Evolutionary conservation across 2,113 vertebrate genomes (phyloP).

Genomic region (Anthoscopus minutus): DNA sequence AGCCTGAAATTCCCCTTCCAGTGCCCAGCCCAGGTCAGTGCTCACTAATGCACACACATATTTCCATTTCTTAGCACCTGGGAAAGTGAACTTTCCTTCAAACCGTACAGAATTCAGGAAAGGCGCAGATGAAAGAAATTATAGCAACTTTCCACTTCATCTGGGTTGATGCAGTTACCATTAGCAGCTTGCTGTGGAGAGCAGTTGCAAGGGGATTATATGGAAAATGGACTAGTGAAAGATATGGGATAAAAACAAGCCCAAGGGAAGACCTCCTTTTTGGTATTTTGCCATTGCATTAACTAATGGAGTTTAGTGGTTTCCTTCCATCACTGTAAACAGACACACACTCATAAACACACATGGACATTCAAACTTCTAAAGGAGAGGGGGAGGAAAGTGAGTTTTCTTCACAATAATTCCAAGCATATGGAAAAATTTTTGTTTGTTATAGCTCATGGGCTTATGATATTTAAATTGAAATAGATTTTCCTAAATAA

Average conservation of each 20-base stretch:
- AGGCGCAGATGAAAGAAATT: slow-evolving; percentile 47
- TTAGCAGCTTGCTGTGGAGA: background rate
- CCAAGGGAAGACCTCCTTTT: background rate
- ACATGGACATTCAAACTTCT: background rate
- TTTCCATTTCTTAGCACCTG: slow-evolving; percentile 26
- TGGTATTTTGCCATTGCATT: slow-evolving; percentile 25
- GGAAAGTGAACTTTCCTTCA: background rate
- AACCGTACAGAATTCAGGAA: background rate
- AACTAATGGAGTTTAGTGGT: slow-evolving; percentile 26
- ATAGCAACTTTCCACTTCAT: slow-evolving; percentile 32
- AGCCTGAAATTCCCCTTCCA: background rate
- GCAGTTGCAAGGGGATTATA: background rate
- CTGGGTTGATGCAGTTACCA: background rate
- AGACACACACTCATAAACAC: background rate
- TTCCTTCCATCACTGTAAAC: slow-evolving; percentile 20
- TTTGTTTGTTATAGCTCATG: slow-evolving; percentile 74
- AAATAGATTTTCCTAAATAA: slow-evolving; percentile 82
- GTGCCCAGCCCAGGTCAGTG: background rate
- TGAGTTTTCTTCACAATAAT: slow-evolving; percentile 68
- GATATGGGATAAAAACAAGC: background rate
- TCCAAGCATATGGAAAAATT: slow-evolving; percentile 71
- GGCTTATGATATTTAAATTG: slow-evolving; percentile 79
- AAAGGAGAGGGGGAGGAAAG: slow-evolving; percentile 36
- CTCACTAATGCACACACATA: background rate
- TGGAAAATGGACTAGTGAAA: slow-evolving; percentile 19